Conservation (phyloP, 2,888 invertebrate species). For the Heliconius ethilla region DNA sequence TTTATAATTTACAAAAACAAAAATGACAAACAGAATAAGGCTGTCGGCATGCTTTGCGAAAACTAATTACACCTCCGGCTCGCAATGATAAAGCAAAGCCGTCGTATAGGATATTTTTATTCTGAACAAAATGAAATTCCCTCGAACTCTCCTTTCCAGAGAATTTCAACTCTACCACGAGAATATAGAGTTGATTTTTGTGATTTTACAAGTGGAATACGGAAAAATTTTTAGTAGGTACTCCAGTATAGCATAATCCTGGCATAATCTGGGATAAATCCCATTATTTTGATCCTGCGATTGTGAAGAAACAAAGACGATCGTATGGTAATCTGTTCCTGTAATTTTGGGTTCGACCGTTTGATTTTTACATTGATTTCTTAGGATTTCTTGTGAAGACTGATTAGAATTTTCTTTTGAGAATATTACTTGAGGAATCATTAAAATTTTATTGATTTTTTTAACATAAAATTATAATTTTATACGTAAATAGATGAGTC, state of each 20-base stretch:
- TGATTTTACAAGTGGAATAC: slow-evolving; percentile 43
- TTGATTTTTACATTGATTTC: slow-evolving; percentile 53
- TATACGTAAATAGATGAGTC: background rate
- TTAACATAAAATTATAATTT: background rate
- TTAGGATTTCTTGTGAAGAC: slow-evolving; percentile 57
- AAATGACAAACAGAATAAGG: slow-evolving; percentile 59
- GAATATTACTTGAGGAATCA: background rate
- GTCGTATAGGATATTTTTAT: slow-evolving; percentile 81
- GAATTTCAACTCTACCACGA: slow-evolving; percentile 47
- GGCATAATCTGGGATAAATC: slow-evolving; percentile 79
- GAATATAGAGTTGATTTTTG: slow-evolving; percentile 39
- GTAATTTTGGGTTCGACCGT: slow-evolving; percentile 52
- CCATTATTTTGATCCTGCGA: slow-evolving; percentile 77
- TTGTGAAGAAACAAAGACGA: slow-evolving; percentile 53
- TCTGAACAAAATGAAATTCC: slow-evolving; percentile 79
- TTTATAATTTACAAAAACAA: slow-evolving; percentile 18
- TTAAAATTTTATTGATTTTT: background rate
- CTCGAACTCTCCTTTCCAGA: slow-evolving; percentile 38
- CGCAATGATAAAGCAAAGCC: slow-evolving; percentile 82
- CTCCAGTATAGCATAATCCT: slow-evolving; percentile 76
- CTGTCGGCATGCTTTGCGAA: slow-evolving; percentile 67
- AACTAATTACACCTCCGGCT: slow-evolving; percentile 79
- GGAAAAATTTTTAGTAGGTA: slow-evolving; percentile 69
- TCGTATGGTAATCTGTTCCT: slow-evolving; percentile 50
- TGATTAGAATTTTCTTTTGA: background rate